Percentiles rank a stretch among this genome's conserved stretches.
These are phyloP conservation scores for Chrysoperla carnea DNA, from an alignment of 1,140 invertebrate species.

Conservation along the genomic window DNA sequence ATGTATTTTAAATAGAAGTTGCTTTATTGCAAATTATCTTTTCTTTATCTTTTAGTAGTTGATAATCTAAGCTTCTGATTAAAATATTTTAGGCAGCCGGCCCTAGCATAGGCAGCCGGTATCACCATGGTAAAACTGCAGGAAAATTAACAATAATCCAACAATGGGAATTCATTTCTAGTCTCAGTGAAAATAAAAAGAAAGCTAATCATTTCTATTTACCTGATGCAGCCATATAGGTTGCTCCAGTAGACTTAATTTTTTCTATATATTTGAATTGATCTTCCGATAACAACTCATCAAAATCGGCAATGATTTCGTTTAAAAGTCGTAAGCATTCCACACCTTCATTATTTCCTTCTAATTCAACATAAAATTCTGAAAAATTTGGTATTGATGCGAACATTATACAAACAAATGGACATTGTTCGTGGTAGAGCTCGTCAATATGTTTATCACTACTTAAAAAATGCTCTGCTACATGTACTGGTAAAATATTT, in stretches of 20 bases:
- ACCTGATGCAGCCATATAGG: slow-evolving; percentile 94
- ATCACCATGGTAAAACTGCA: too few relatives aligned
- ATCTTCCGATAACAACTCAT: slow-evolving; percentile 73
- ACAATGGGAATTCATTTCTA: too few relatives aligned
- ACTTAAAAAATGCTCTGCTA: slow-evolving; percentile 83
- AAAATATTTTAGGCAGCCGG: too few relatives aligned
- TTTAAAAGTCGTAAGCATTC: slow-evolving; percentile 87
- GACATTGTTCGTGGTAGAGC: slow-evolving; percentile 89
- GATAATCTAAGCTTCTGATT: too few relatives aligned
- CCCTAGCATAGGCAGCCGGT: too few relatives aligned
- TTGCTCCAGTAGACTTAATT: slow-evolving; percentile 91
- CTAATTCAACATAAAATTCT: slow-evolving; percentile 89
- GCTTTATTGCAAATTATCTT: too few relatives aligned
- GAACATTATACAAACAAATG: slow-evolving; percentile 88
- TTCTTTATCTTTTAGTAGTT: too few relatives aligned
- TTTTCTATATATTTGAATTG: slow-evolving; percentile 87
- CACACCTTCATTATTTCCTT: slow-evolving; percentile 87
- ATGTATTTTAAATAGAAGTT: too few relatives aligned
- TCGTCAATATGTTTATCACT: slow-evolving; percentile 68
- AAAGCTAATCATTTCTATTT: too few relatives aligned
- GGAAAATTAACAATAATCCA: too few relatives aligned
- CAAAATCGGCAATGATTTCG: slow-evolving; percentile 95
- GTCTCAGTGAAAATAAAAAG: too few relatives aligned
- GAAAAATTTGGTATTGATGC: slow-evolving; percentile 95
- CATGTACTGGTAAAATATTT: slow-evolving; percentile 88